These are phyloP conservation scores for Salpingus planirostris DNA, from an alignment of 2,888 invertebrate species.

Conservation along the genomic window DNA sequence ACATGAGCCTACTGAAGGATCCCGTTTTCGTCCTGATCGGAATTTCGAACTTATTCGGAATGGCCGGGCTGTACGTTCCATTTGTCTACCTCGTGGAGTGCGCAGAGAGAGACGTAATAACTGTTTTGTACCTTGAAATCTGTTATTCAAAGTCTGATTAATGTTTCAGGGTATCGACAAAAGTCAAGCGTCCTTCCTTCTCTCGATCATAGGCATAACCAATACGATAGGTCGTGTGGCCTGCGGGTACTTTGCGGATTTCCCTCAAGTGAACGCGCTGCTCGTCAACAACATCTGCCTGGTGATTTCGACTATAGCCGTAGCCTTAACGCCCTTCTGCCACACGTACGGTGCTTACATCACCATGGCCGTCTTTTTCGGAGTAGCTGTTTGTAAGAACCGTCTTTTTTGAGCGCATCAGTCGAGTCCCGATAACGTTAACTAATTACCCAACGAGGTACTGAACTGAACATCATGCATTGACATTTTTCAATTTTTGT, in stretches of 20 bases:
- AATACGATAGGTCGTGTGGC: constrained; percentile 88
- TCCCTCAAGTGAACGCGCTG: constrained; percentile 84
- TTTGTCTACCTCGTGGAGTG: constrained; percentile 90
- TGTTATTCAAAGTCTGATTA: too few species aligned
- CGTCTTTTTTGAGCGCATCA: too few species aligned
- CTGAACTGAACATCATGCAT: too few species aligned
- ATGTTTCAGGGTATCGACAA: constrained; percentile 58
- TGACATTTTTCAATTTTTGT: too few species aligned
- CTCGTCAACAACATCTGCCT: constrained; percentile 90
- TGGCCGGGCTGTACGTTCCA: constrained; percentile 95
- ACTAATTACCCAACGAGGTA: too few species aligned
- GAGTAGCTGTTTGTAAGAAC: constrained; percentile 80
- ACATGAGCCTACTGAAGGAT: constrained; percentile 77
- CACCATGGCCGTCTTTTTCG: constrained; percentile 78
- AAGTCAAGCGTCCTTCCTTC: constrained; percentile 62
- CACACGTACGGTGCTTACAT: constrained; percentile 66
- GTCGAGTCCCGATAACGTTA: too few species aligned
- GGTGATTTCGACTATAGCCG: constrained; percentile 78
- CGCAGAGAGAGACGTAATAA: constrained; percentile 60
- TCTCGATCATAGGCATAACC: constrained; percentile 84
- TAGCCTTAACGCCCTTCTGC: constrained; percentile 79
- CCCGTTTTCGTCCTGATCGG: constrained; percentile 88
- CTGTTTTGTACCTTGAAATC: too few species aligned
- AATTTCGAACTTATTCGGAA: constrained; percentile 91
- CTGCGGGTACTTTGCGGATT: constrained; percentile 86